Evolutionary conservation across 2,113 vertebrate species (phyloP).

Genomic region (Callaeas wilsoni): DNA sequence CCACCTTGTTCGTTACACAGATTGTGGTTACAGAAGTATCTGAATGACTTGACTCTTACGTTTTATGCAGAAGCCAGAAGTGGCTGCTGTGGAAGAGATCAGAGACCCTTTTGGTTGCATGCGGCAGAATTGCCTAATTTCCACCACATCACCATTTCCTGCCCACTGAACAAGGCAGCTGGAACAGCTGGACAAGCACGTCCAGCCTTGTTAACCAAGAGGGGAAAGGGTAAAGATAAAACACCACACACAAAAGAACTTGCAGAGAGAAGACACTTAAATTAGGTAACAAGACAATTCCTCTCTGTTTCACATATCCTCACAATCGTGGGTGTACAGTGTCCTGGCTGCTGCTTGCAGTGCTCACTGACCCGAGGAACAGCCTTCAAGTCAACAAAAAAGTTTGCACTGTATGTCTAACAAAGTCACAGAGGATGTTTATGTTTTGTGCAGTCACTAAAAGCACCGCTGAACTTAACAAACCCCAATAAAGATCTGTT

Average conservation of each 20-base stretch:
- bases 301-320: not conserved
- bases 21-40: not conserved
- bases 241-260: not conserved
- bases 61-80: constrained; percentile 5
- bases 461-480: not conserved
- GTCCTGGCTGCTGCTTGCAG: not conserved
- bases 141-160: constrained; percentile 85
- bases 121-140: constrained; percentile 74
- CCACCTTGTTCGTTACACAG: not conserved
- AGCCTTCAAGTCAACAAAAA: not conserved
- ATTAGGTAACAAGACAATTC: not conserved
- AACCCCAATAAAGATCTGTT: constrained; percentile 1
- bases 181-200: constrained; percentile 59
- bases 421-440: not conserved
- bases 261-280: not conserved
- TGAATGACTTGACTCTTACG: not conserved
- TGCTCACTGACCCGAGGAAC: not conserved
- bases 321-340: not conserved
- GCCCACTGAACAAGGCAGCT: constrained; percentile 66
- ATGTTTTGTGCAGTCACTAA: not conserved
- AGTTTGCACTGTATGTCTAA: not conserved
- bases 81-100: constrained; percentile 34
- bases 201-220: constrained; percentile 12
- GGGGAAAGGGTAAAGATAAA: not conserved
- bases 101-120: constrained; percentile 54